Evolutionary conservation across 2,797 vertebrate species (phyloP).

Genomic region (Lagocephalus sceleratus): DNA sequence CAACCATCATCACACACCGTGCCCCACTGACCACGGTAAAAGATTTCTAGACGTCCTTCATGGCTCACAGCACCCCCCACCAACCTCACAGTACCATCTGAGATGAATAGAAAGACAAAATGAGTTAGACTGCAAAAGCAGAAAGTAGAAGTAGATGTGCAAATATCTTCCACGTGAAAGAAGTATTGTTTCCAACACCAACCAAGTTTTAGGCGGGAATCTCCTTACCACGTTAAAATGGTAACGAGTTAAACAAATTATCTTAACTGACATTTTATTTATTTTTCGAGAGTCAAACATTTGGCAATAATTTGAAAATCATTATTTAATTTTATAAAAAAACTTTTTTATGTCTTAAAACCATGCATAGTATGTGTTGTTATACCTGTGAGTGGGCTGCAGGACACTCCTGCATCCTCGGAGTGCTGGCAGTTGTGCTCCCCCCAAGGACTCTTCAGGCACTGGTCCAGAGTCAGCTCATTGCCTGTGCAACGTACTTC

Average conservation of each 20-base stretch:
- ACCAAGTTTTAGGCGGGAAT: neutral
- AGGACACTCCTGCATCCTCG: slow-evolving; percentile 95
- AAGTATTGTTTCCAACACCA: neutral
- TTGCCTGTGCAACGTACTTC: slow-evolving; percentile 94
- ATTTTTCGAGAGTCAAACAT: no score
- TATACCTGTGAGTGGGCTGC: slow-evolving; percentile 85
- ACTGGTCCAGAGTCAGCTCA: slow-evolving; percentile 92
- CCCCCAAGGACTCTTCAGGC: slow-evolving; percentile 86
- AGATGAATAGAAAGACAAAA: no score
- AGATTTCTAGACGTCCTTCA: slow-evolving; percentile 88
- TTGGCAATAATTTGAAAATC: no score
- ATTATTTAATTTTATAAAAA: no score
- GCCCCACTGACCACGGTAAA: slow-evolving; percentile 87
- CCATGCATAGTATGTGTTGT: neutral
- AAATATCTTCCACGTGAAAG: neutral
- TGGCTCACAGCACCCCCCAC: slow-evolving; percentile 76
- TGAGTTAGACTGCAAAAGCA: neutral
- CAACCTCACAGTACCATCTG: slow-evolving; percentile 87
- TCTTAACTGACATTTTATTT: no score
- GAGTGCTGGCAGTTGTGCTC: slow-evolving; percentile 93
- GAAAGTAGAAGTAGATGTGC: no score
- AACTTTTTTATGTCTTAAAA: no score
- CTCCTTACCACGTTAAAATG: no score
- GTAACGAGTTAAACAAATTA: no score
- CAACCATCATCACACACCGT: slow-evolving; percentile 91